Base-by-base conservation (phyloP, 2,797 vertebrate genomes). In the Xenops minutus region DNA sequence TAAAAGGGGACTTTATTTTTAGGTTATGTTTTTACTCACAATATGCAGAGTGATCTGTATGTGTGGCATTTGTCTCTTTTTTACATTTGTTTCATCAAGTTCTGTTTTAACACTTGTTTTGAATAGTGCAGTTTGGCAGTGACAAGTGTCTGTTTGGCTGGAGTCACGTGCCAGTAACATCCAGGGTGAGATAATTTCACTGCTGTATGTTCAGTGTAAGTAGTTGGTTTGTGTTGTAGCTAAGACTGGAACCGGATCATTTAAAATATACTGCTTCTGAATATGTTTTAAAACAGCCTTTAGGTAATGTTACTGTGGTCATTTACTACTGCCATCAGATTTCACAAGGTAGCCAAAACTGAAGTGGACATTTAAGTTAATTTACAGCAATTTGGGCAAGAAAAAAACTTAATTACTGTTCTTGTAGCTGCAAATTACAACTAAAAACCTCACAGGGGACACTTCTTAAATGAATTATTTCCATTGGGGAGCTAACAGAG, bases 1-100 rank as follows among this genome's bases (percentile, higher is more conserved):
- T 92, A 69, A 91, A 93, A 89, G 74, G 14, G 32, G 51, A 43
- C 64, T 95, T 95, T 95, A 95, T 96, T 94, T 96, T 95, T 89
- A 93, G 89, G 29, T 61, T 83, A 10, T 91, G 58, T 91, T 92
- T 94, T 95, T 81, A 69, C 34, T 32, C 71, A 43, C 75, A 77
- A 6, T 87, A 74, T 85, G 64, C 64, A 61, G 75, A 67, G 67
- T 30, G 74, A 85, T 89, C 75, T 78, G 36, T 76, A 23, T 64
- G 21, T 54, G 52, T 58, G 37, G 43, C 67, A n/a, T 84, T 91
- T 82, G 64, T 89, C 91, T 92, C 78, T 93, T 87, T 85, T 72
- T 88, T 91, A 68, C 83, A 68, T 78, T 61, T 68, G 30, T 80
- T 90, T 52, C 9, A 6, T 85, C 49, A 12, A 64, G 55, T 64